These are phyloP conservation scores for Opisthocomus hoazin DNA, from an alignment of 2,113 vertebrate genomes.

Conservation along the genomic window DNA sequence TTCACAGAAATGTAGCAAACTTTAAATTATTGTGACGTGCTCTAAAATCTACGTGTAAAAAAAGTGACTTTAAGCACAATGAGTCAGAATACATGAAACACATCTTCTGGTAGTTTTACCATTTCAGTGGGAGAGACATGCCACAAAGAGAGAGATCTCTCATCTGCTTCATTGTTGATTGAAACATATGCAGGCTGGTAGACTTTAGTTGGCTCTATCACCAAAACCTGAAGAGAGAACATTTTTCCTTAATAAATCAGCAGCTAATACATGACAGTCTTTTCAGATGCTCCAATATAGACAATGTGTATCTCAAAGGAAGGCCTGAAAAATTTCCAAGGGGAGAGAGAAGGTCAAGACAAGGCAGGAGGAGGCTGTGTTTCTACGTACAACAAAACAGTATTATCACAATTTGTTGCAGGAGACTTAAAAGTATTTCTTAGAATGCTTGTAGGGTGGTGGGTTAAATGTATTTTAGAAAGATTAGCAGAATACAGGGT, in stretches of 20 bases:
- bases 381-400: not conserved
- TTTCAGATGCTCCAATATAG: not conserved
- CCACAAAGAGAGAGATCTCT: conserved; percentile 90
- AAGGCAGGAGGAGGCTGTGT: not conserved
- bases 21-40: not conserved
- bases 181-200: conserved; percentile 94
- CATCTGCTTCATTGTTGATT: conserved; percentile 90
- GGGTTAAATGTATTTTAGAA: not conserved
- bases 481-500: not conserved
- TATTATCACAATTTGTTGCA: not conserved
- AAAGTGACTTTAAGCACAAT: not conserved
- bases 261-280: not conserved
- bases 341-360: not conserved
- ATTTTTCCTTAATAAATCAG: not conserved
- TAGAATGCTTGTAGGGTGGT: not conserved
- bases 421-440: not conserved
- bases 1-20: not conserved
- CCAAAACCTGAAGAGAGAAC: conserved; percentile 80
- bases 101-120: conserved; percentile 66
- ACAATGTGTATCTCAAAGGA: not conserved
- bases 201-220: conserved; percentile 89
- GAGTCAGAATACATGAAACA: not conserved
- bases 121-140: conserved; percentile 87
- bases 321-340: not conserved
- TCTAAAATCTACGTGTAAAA: not conserved